A percentile compares a stretch with the other conserved stretches of the same genome.
Conservation (phyloP, 1,140 invertebrate genomes). For the Drosophila melanica region DNA sequence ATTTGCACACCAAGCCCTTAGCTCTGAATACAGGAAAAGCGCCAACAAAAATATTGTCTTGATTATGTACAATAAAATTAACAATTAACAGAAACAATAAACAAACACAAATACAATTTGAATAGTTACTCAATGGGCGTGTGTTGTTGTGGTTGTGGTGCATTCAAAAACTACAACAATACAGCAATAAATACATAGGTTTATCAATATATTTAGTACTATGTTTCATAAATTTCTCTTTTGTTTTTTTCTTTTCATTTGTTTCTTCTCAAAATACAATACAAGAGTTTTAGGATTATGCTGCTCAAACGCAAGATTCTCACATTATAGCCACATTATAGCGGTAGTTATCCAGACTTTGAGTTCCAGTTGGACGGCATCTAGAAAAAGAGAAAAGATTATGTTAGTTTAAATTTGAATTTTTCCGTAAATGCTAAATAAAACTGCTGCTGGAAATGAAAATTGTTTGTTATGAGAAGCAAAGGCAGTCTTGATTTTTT, state of each 20-base stretch:
- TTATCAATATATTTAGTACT: slow-evolving; percentile 61
- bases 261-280: slow-evolving; percentile 54
- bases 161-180: slow-evolving; percentile 73
- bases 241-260: slow-evolving; percentile 38
- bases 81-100: slow-evolving; percentile 31
- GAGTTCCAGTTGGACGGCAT: slow-evolving; percentile 24
- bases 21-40: slow-evolving; percentile 53
- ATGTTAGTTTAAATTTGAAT: slow-evolving; percentile 56
- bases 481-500: slow-evolving; percentile 12
- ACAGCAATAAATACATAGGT: slow-evolving; percentile 76
- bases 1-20: slow-evolving; percentile 51
- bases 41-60: slow-evolving; percentile 32
- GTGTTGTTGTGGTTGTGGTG: slow-evolving; percentile 37
- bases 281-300: slow-evolving; percentile 43
- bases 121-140: slow-evolving; percentile 31
- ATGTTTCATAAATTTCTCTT: slow-evolving; percentile 36
- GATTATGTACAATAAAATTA: slow-evolving; percentile 43
- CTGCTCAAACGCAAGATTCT: slow-evolving; percentile 14
- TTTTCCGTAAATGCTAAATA: neutral
- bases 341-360: neutral
- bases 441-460: slow-evolving; percentile 31
- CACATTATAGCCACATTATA: slow-evolving; percentile 12
- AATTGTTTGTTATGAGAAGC: slow-evolving; percentile 8
- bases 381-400: slow-evolving; percentile 72
- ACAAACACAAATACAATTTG: slow-evolving; percentile 13